phyloP scores from a whole-genome alignment of 2,888 invertebrate genomes.

The Bembecia ichneumoniformis region DNA sequence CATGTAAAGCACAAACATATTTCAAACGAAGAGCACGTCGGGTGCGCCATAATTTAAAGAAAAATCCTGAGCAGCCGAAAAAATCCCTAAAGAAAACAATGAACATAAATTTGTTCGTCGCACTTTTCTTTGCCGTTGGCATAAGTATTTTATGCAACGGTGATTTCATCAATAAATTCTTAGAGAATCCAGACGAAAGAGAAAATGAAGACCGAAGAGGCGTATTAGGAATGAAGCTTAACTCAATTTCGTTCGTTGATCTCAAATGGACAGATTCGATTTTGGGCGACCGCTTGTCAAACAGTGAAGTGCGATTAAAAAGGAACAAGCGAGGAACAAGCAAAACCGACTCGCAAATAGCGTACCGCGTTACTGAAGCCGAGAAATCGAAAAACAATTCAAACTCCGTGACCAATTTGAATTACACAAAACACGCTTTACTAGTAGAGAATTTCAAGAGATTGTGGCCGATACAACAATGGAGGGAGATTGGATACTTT shows the following conservation, averaged over 20 bases:
- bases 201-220: constrained; percentile 5
- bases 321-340: constrained; percentile 20
- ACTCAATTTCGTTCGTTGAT: constrained; percentile 2
- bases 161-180: constrained; percentile 15
- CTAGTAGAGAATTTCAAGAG: constrained; percentile 44
- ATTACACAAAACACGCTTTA: constrained; percentile 23
- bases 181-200: constrained; percentile 7
- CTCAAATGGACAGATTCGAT: not conserved
- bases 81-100: constrained; percentile 21
- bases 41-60: constrained; percentile 6
- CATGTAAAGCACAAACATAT: constrained; percentile 33
- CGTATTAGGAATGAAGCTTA: constrained; percentile 8
- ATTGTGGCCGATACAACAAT: constrained; percentile 57
- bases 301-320: not conserved
- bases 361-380: constrained; percentile 16
- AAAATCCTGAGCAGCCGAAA: not conserved
- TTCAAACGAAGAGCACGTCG: constrained; percentile 42
- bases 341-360: constrained; percentile 16
- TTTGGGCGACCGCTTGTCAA: not conserved
- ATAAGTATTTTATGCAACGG: constrained; percentile 28
- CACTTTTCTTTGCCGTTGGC: constrained; percentile 23
- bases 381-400: constrained; percentile 20
- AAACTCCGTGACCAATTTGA: not conserved
- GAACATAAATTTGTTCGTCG: constrained; percentile 29
- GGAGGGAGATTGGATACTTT: constrained; percentile 71